Conservation (phyloP, 1,140 invertebrate species). For the Amyelois transitella region DNA sequence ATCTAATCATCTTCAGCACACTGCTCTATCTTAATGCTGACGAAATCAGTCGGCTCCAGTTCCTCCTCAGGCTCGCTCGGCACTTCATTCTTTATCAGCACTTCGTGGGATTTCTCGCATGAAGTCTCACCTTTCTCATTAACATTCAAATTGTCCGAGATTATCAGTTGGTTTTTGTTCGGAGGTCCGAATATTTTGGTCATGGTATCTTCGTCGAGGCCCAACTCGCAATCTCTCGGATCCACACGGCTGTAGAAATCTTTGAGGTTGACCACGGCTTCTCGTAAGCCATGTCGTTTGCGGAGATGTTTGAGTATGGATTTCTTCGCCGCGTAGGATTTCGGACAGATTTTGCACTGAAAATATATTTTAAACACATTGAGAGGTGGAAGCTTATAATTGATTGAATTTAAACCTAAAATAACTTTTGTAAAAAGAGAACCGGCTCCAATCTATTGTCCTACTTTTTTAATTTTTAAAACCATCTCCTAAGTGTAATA, state of each 20-base stretch:
- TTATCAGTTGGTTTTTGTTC: constrained; percentile 27
- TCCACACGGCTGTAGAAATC: constrained; percentile 53
- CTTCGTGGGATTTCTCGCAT: constrained; percentile 16
- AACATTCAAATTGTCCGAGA: constrained; percentile 4
- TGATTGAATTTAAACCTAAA: too few species aligned
- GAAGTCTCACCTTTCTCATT: constrained; percentile 7
- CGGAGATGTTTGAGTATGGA: constrained; percentile 60
- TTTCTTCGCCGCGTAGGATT: constrained; percentile 54
- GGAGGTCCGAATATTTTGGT: constrained; percentile 58
- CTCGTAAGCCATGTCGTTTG: constrained; percentile 50
- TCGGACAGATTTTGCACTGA: constrained; percentile 62
- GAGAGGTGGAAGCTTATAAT: too few species aligned
- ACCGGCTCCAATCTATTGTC: too few species aligned
- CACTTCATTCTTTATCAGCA: constrained; percentile 17
- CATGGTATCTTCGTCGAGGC: constrained; percentile 53
- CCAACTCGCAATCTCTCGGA: constrained; percentile 54
- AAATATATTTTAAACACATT: constrained; percentile 18
- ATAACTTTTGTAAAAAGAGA: too few species aligned
- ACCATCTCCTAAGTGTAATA: too few species aligned
- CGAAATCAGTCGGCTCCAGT: constrained; percentile 58
- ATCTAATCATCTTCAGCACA: constrained; percentile 28
- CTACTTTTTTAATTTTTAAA: too few species aligned
- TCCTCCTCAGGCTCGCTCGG: constrained; percentile 11
- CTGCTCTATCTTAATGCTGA: constrained; percentile 59
- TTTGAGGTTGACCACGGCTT: constrained; percentile 34